Percentiles rank a stretch among this genome's conserved stretches.
Evolutionary conservation across 2,888 invertebrate species (phyloP).

Genomic region (Cheilosia soror): DNA sequence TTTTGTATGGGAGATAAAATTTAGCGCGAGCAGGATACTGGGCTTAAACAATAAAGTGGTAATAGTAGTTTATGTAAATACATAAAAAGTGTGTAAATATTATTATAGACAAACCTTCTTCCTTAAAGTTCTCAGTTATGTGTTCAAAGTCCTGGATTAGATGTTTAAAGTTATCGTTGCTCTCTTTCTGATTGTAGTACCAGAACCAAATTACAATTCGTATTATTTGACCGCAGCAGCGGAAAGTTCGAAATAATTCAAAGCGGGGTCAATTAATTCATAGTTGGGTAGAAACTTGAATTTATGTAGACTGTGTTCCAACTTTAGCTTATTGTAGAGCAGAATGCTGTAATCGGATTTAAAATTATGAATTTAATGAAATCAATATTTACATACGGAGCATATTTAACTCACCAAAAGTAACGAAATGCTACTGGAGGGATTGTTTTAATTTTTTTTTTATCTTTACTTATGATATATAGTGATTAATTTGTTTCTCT

Average conservation of each 20-base stretch:
- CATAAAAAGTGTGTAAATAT: background rate
- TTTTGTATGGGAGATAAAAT: too few relatives aligned
- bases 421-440: constrained; percentile 75
- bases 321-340: constrained; percentile 63
- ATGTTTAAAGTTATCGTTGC: constrained; percentile 1
- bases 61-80: background rate
- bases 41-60: too few relatives aligned
- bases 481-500: constrained; percentile 27
- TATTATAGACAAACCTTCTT: constrained; percentile 48
- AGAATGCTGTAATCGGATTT: constrained; percentile 57
- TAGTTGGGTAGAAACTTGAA: constrained; percentile 49
- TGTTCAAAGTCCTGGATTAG: constrained; percentile 34
- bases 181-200: constrained; percentile 16
- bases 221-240: constrained; percentile 40
- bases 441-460: constrained; percentile 52
- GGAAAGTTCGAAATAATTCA: constrained; percentile 21
- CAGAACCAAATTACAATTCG: constrained; percentile 19
- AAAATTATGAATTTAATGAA: constrained; percentile 2
- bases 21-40: too few relatives aligned
- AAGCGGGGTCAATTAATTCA: constrained; percentile 52
- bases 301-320: constrained; percentile 40
- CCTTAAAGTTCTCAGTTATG: constrained; percentile 62
- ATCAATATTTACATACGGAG: background rate
- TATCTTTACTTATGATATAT: constrained; percentile 60
- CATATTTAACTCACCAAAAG: constrained; percentile 44